Evolutionary conservation across 2,888 invertebrate genomes (phyloP).

Genomic region (Sarcophaga carnaria): DNA sequence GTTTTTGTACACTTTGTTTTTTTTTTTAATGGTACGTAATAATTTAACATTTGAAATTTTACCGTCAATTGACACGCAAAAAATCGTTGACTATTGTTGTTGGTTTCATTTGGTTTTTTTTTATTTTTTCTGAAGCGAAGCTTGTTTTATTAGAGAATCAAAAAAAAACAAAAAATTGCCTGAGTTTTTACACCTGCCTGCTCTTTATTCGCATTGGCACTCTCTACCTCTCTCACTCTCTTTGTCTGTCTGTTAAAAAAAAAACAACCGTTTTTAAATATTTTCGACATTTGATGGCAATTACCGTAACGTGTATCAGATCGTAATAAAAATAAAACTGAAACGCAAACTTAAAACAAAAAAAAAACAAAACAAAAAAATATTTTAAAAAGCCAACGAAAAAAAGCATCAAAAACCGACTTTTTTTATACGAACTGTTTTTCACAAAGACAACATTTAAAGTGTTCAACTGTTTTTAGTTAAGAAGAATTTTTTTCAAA

Average conservation of each 20-base stretch:
- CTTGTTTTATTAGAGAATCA: conserved; percentile 35
- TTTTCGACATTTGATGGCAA: conserved; percentile 63
- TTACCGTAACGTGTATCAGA: conserved; percentile 62
- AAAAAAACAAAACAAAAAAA: conserved; percentile 4
- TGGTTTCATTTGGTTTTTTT: conserved; percentile 3
- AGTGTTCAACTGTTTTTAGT: conserved; percentile 25
- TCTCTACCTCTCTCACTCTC: neutral
- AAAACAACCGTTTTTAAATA: conserved; percentile 32
- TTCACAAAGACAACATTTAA: conserved; percentile 58
- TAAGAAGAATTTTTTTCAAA: neutral
- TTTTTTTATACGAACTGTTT: conserved; percentile 57
- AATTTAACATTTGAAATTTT: conserved; percentile 68
- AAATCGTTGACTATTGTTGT: conserved; percentile 21
- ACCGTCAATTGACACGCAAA: conserved; percentile 70
- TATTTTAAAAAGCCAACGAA: conserved; percentile 1
- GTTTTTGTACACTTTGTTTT: neutral
- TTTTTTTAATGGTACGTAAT: conserved; percentile 28
- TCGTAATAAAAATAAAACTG: conserved; percentile 25
- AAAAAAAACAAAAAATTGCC: conserved; percentile 38
- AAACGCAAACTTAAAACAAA: conserved; percentile 3
- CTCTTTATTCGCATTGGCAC: conserved; percentile 10
- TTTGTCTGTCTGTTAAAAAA: neutral
- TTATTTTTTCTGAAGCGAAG: neutral
- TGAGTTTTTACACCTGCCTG: conserved; percentile 69
- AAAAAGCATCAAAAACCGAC: conserved; percentile 24